Evolutionary conservation across 2,113 vertebrate species (phyloP), one percentile per base, ranked within the genome.

Genomic region (Hippolais icterina): DNA sequence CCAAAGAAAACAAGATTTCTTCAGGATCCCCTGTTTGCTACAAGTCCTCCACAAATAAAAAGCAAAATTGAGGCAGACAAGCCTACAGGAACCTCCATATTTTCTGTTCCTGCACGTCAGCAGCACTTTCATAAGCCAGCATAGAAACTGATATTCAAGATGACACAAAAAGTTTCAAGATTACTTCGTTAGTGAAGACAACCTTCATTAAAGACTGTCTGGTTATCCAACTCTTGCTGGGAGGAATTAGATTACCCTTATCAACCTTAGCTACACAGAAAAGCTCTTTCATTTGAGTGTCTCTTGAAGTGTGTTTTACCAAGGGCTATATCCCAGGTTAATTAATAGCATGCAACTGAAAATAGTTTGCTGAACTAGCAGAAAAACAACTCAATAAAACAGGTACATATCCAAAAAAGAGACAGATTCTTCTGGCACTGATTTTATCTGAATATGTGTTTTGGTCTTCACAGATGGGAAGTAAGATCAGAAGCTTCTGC

Each of bases 301-400:
- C 82, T 94, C 82, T 68, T 87, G 39, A 90, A 90, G 39, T 13
- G 15, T 0, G 2, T 74, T 82, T 91, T 87, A 92, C 91, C 91
- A 89, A 59, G 42, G 89, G 80, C 79, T 94, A 70, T 25, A 93
- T 61, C 52, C 75, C 76, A 94, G 39, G 35, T 64, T 95, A 95
- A 94, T 95, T 77, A 96, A 77, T 9, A 93, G 68, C 71, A 78
- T 23, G 59, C 44, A 68, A 94, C 63, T 81, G 80, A 89, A 93
- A 96, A 71, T 1, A 56, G 60, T 84, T 52, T 89, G 95, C 91
- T 90, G 91, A 94, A 74, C n/a, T 50, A 89, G 93, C 91, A 95
- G 93, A 96, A 89, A 86, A 93, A 83, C 86, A 83, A 66, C 89
- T 87, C 68, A 74, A 21, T 71, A 71, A 92, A 94, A 89, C n/a